A percentile compares a stretch with the other conserved stretches of the same genome.
These are phyloP conservation scores for Crotophaga sulcirostris DNA, from an alignment of 2,113 vertebrate species.

Conservation along the genomic window DNA sequence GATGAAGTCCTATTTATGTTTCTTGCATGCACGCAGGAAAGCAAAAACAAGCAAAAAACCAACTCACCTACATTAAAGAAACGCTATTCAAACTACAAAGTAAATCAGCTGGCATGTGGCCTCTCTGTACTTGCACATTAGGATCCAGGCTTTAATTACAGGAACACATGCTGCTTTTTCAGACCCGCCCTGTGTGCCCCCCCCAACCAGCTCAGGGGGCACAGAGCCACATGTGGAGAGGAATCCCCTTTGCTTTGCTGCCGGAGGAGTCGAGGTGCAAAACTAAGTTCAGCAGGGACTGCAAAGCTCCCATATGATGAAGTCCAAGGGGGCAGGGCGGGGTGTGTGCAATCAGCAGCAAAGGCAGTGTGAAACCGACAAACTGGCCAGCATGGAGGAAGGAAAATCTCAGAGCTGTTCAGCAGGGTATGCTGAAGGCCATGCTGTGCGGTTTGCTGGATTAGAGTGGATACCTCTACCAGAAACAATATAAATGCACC, in stretches of 20 bases:
- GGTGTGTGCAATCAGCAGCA: background rate
- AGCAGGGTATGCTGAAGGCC: accelerated
- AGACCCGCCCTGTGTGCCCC: background rate
- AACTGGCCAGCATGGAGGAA: accelerated
- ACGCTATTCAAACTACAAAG: constrained; percentile 17
- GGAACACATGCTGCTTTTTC: background rate
- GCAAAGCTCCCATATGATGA: background rate
- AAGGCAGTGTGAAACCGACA: background rate
- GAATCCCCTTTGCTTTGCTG: background rate
- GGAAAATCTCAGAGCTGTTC: background rate
- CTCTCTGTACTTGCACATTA: background rate
- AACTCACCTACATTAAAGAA: constrained; percentile 41
- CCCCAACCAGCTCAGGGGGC: background rate
- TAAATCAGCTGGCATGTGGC: background rate
- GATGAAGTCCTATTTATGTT: constrained; percentile 64
- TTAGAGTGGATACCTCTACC: background rate
- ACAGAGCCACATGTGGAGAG: background rate
- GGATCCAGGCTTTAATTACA: constrained; percentile 24
- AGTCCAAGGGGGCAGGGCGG: background rate
- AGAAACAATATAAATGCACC: background rate
- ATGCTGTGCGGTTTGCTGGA: background rate
- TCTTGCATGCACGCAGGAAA: background rate
- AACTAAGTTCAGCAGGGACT: background rate
- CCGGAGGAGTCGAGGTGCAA: background rate
- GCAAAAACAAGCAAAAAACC: background rate